Conservation (phyloP, 2,888 invertebrate genomes). For the Branchellion lobata region DNA sequence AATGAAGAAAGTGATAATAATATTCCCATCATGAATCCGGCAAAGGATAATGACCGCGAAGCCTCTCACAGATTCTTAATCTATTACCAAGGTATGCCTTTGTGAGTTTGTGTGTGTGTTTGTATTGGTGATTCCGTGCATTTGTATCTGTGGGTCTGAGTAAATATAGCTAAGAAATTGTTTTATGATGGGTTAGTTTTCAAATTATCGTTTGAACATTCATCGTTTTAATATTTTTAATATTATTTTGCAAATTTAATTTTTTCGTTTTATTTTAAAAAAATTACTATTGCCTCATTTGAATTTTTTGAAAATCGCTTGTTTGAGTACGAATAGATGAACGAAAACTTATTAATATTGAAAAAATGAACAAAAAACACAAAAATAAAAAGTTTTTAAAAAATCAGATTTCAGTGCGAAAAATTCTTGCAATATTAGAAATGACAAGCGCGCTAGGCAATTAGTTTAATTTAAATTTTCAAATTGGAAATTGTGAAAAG, state of each 20-base stretch:
- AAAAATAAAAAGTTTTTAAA: not conserved
- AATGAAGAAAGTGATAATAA: not conserved
- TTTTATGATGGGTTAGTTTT: too few relatives aligned
- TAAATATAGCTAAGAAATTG: too few relatives aligned
- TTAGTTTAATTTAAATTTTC: too few relatives aligned
- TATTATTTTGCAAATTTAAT: not conserved
- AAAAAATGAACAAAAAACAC: not conserved
- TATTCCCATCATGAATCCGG: not conserved
- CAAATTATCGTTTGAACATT: too few relatives aligned
- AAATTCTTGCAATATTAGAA: too few relatives aligned
- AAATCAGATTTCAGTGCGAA: too few relatives aligned
- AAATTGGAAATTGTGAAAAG: too few relatives aligned
- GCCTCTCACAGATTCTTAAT: not conserved
- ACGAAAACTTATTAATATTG: not conserved
- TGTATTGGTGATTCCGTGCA: not conserved
- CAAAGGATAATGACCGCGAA: not conserved
- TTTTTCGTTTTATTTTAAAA: not conserved
- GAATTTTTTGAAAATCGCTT: not conserved
- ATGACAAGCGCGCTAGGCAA: too few relatives aligned
- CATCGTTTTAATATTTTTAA: not conserved
- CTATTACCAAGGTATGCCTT: not conserved
- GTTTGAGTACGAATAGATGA: not conserved
- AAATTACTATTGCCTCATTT: not conserved
- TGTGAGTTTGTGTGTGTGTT: not conserved
- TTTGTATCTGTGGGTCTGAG: not conserved